Base-by-base conservation (phyloP, 2,797 vertebrate species). In the Selene dorsalis region DNA sequence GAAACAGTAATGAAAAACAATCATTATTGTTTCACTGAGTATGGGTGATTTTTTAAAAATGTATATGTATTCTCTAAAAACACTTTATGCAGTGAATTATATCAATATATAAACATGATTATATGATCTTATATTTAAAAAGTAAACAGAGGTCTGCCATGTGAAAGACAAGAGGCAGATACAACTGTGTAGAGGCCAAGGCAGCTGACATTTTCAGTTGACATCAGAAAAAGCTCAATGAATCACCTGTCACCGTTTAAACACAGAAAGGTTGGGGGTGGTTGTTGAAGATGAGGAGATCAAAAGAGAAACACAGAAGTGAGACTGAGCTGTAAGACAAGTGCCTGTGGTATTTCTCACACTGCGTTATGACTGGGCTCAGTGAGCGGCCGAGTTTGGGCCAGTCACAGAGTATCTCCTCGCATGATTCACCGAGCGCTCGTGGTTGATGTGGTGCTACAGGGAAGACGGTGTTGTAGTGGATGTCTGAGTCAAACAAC, bases 401-500 rank as follows among this genome's bases (percentile, higher is more conserved):
- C 39, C 73, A 77, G 65, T 75, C 69, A 47, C 69, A 73, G 69
- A 79, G 57, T 67, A 74, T 77, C 57, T 77, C 64, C 60, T 63
- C 4, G 10, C 73, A 72, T 87, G 88, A 85, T 79, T 88, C 79
- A 88, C 60, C 16, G 57, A 71, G 61, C 71, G 3, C 70, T 75
- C 79, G 35, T 1, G 0, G 63, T 57, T 48, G 67, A 69, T 77
- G 75, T 24, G 20, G 24, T 13, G 66, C 59, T 61, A 50, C 26
- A 26, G 68, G 60, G 73, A 57, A 52, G 6, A 64, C 43, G 57
- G 56, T 39, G 62, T 53, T 73, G 47, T 56, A 20, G 76, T 77
- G 59, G 75, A 77, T 80, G 77, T 80, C 57, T 82, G 82, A 87
- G 65, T 86, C 75, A 86, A 79, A 80, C 56, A 52, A 78, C 66